Evolutionary conservation across 2,113 vertebrate genomes (phyloP), one percentile per base, ranked within the genome.

Genomic region (Leptobrachium leishanense): DNA sequence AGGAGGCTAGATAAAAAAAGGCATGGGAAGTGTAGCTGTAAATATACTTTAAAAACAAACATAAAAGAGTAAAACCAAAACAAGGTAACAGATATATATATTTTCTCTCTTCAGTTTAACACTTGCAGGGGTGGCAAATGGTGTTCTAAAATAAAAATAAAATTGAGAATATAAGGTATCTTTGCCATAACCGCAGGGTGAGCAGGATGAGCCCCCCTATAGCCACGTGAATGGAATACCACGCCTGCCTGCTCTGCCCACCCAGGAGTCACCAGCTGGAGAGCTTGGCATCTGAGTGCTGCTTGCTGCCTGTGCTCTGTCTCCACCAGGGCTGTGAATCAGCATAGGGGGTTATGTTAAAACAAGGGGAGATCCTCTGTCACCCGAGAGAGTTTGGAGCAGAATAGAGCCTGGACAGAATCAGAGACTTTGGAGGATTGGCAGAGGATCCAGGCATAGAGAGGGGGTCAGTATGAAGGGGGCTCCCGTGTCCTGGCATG

Each of bases 181-280:
- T 31, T 31, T 31, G 0, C 20, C 20, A 31, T 31, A 31, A 31
- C 20, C 20, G 8, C 46, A 50, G 46, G 4, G 46, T 50, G 4
- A 39, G 9, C 62, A 64, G 62, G 20, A 20, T 64, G 13, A 76
- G 44, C 41, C 39, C 64, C 67, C 74, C 64, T 76, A 31, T 43
- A 43, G 46, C 74, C 74, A 68, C 64, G 65, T 77, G 74, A 75
- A 67, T 40, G 50, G 57, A 57, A 77, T 67, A 70, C 66, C 75
- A 69, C 67, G 66, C 75, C 43, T 59, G 39, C 43, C 20, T 44
- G 54, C 31, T 11, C 66, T 69, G 31, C 67, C 67, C 66, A 70
- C 67, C 43, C 75, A 9, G 66, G 5, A 41, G 2, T 10, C 75
- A 43, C 75, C 64, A 55, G 75, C 75, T 59, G 64, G 46, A 76